Evolutionary conservation across 1,140 invertebrate species (phyloP).

Genomic region (Hypothenemus hampei): DNA sequence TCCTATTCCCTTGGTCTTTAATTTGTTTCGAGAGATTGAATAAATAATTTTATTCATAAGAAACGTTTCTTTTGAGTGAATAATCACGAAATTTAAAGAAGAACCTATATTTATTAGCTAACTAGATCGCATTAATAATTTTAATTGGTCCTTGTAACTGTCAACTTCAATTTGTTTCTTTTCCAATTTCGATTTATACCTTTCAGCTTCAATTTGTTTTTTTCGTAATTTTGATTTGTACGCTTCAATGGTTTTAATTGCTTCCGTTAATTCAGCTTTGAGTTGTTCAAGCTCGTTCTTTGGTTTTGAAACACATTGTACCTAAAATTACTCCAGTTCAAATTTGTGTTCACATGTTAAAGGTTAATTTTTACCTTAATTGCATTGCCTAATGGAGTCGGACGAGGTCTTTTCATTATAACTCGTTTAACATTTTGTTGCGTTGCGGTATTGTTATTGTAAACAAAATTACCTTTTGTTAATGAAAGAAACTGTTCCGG

Average conservation of each 20-base stretch:
- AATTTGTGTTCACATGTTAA: neutral
- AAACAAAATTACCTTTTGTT: conserved; percentile 26
- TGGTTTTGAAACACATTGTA: conserved; percentile 10
- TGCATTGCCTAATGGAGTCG: conserved; percentile 30
- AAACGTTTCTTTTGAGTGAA: no score
- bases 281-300: conserved; percentile 46
- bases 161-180: conserved; percentile 53
- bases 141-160: conserved; percentile 51
- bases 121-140: conserved; percentile 28
- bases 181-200: conserved; percentile 50
- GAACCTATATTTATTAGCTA: no score
- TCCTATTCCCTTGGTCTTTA: no score
- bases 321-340: conserved; percentile 5
- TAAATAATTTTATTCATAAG: no score
- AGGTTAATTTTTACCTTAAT: conserved; percentile 29
- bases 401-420: conserved; percentile 42
- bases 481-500: conserved; percentile 42
- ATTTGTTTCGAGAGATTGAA: no score
- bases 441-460: conserved; percentile 20
- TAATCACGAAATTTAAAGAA: no score
- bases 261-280: conserved; percentile 50
- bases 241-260: conserved; percentile 48
- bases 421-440: conserved; percentile 43
- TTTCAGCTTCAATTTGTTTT: conserved; percentile 52
- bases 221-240: conserved; percentile 50